A percentile compares a stretch with the other conserved stretches of the same genome.
These are phyloP conservation scores for Picathartes gymnocephalus DNA, from an alignment of 2,113 vertebrate species.

Conservation along the genomic window DNA sequence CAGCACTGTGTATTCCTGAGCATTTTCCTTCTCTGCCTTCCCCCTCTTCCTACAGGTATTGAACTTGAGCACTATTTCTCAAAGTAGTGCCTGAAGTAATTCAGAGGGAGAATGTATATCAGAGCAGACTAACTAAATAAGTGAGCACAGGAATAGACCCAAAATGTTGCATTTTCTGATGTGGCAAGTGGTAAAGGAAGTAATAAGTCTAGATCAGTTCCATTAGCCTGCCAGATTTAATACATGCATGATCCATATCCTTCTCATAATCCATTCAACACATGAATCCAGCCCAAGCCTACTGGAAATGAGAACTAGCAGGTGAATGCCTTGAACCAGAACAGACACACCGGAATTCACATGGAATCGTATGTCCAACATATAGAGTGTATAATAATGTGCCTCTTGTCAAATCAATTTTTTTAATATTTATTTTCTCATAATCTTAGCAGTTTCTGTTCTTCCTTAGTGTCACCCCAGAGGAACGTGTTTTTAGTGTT, in stretches of 20 bases:
- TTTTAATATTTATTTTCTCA: background rate
- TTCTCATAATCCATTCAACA: background rate
- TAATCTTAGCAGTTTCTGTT: background rate
- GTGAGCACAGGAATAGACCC: background rate
- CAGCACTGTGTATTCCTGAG: background rate
- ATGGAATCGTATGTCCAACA: fast-evolving
- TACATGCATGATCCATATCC: background rate
- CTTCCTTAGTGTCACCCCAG: background rate
- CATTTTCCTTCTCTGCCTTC: background rate
- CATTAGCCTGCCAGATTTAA: background rate
- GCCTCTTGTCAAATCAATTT: background rate
- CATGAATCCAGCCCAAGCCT: background rate
- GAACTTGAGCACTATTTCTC: background rate
- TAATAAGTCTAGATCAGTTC: background rate
- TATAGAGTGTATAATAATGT: background rate
- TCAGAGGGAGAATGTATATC: background rate
- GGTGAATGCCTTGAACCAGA: background rate
- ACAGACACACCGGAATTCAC: background rate
- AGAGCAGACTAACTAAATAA: background rate
- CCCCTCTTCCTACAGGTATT: background rate
- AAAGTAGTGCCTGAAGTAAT: background rate
- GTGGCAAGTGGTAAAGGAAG: background rate
- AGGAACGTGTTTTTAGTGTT: background rate
- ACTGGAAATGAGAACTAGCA: background rate
- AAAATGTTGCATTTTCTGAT: background rate